Evolutionary conservation across 2,888 invertebrate species (phyloP).

Genomic region (Hypomecis punctinalis): DNA sequence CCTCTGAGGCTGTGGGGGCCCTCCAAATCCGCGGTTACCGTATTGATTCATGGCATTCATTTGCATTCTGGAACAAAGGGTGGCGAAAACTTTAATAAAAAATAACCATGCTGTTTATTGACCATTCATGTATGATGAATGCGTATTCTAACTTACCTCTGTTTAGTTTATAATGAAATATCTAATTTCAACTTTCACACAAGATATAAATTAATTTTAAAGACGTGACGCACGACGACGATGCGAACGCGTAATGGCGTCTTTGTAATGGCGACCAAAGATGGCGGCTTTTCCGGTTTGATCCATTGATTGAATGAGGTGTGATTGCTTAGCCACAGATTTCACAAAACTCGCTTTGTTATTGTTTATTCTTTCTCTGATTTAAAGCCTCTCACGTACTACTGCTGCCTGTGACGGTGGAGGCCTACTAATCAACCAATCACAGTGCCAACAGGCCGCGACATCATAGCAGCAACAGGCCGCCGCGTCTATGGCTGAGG

Average conservation of each 20-base stretch:
- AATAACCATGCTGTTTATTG: background rate
- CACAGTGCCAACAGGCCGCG: too few relatives aligned
- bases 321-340: too few relatives aligned
- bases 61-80: slow-evolving; percentile 61
- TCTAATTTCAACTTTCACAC: background rate
- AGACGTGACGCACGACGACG: background rate
- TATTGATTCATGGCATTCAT: slow-evolving; percentile 79
- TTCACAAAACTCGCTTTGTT: too few relatives aligned
- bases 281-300: slow-evolving; percentile 1
- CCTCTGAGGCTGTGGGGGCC: slow-evolving; percentile 79
- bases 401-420: too few relatives aligned
- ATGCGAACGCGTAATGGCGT: slow-evolving; percentile 9
- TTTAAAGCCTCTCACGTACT: too few relatives aligned
- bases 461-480: too few relatives aligned
- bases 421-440: too few relatives aligned
- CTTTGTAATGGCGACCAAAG: background rate
- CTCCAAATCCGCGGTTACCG: slow-evolving; percentile 79
- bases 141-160: slow-evolving; percentile 8
- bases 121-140: background rate
- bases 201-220: background rate
- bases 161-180: background rate
- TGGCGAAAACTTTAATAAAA: background rate
- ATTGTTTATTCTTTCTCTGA: too few relatives aligned
- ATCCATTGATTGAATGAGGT: too few relatives aligned
- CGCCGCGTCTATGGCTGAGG: too few relatives aligned